Base-by-base conservation (phyloP, 2,113 vertebrate genomes). In the Sigmodon hispidus region DNA sequence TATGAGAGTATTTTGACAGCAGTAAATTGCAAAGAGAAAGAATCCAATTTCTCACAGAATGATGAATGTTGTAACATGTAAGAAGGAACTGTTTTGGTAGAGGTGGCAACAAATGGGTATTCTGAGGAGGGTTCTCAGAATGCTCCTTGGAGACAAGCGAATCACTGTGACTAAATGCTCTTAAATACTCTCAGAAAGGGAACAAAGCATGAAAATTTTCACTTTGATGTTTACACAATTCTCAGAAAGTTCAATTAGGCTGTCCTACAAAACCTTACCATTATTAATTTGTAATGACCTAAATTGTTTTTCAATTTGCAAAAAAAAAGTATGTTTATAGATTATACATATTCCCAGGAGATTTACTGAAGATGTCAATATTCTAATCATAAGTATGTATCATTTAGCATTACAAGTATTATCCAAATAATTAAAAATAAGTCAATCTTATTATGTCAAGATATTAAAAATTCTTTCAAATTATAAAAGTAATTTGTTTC, bases 41-140 rank as follows among this genome's bases (percentile, higher is more conserved):
- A 26, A 84, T 22, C 7, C 83, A 57, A 87, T 73, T 79, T 11
- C 59, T 89, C 72, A 22, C 6, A 81, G 19, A 21, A 52, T 4
- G 70, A 22, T 70, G 73, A 67, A 70, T 3, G 2, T 16, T 91
- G 24, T 50, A 83, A 24, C 61, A 86, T 24, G 1, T 17, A 57
- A 70, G 11, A 11, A 61, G 21, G 50, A 16, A 1, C 40, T 72
- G 52, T 45, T 7, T 3, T 13, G 3, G 2, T 69, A 6, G 21
- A 24, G 24, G 59, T 0, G 0, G 5, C 4, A 22, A 0, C 26
- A 70, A 10, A 7, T 43, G 4, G 1, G 0, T 16, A 0, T 59
- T 5, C 19, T 91, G 1, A 83, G 73, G 7, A 55, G 2, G 0
- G 0, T 16, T 0, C 45, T 1, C 29, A 87, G 2, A 87, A 75